phyloP scores from a whole-genome alignment of 1,140 invertebrate species.

The Galendromus occidentalis region DNA sequence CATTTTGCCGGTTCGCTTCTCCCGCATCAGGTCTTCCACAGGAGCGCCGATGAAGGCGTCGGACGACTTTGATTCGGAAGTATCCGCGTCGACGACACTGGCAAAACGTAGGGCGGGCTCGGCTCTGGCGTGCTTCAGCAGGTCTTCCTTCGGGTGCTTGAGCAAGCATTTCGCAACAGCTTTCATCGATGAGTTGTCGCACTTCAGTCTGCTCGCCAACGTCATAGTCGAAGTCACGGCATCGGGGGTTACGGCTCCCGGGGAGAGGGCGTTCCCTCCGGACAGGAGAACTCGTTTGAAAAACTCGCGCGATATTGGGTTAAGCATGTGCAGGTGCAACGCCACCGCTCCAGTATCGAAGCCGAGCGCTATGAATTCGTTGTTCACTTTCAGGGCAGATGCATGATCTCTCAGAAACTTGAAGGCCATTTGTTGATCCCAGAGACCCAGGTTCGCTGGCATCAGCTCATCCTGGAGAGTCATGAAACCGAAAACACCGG shows the following conservation, averaged over 20 bases:
- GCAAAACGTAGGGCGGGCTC: too few relatives aligned
- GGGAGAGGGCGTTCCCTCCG: not conserved
- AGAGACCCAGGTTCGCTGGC: not conserved
- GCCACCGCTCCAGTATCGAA: not conserved
- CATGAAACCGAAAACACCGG: not conserved
- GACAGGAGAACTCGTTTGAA: not conserved
- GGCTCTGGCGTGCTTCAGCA: too few relatives aligned
- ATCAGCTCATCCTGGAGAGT: not conserved
- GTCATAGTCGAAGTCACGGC: too few relatives aligned
- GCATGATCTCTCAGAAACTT: not conserved
- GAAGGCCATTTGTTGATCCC: not conserved
- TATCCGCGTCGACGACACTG: too few relatives aligned
- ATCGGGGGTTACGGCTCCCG: not conserved
- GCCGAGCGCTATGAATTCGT: not conserved
- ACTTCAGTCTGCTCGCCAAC: too few relatives aligned
- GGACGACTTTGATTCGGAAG: too few relatives aligned
- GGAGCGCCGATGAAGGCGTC: too few relatives aligned
- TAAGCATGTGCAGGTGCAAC: not conserved
- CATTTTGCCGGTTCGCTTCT: too few relatives aligned
- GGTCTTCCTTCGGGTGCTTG: too few relatives aligned
- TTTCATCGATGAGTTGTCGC: too few relatives aligned
- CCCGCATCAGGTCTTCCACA: too few relatives aligned
- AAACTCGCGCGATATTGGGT: not conserved
- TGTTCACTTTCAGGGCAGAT: not conserved
- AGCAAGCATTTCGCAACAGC: too few relatives aligned